These are phyloP conservation scores for Luscinia megarhynchos DNA, from an alignment of 2,797 vertebrate genomes.

Conservation along the genomic window DNA sequence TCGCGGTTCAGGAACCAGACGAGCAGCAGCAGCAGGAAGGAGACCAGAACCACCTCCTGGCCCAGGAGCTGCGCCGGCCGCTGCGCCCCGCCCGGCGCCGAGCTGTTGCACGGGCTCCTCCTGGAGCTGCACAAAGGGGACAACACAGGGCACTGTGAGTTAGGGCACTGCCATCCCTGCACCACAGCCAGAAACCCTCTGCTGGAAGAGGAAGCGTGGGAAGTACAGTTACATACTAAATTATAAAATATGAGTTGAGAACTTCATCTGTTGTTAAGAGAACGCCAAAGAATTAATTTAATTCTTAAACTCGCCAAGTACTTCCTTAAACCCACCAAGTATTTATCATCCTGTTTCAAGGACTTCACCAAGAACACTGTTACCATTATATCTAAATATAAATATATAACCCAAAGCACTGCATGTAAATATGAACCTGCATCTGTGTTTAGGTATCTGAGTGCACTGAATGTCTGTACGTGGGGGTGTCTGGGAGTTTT, in stretches of 20 bases:
- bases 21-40: conserved; percentile 92
- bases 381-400: background rate
- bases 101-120: conserved; percentile 61
- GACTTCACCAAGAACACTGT: background rate
- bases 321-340: background rate
- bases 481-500: rapidly evolving
- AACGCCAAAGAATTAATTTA: background rate
- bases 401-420: background rate
- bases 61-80: conserved; percentile 81
- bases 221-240: background rate
- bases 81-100: background rate
- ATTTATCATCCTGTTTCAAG: background rate
- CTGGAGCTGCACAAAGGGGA: conserved; percentile 62
- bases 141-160: background rate
- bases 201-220: background rate
- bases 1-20: conserved; percentile 98
- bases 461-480: rapidly evolving
- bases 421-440: background rate
- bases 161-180: background rate
- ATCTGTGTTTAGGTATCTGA: background rate
- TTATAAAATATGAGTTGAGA: background rate
- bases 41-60: conserved; percentile 87
- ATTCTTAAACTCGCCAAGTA: background rate
- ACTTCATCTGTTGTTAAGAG: background rate
- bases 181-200: background rate